These are phyloP conservation scores for Ictalurus punctatus DNA, from an alignment of 2,113 vertebrate genomes.

Conservation along the genomic window DNA sequence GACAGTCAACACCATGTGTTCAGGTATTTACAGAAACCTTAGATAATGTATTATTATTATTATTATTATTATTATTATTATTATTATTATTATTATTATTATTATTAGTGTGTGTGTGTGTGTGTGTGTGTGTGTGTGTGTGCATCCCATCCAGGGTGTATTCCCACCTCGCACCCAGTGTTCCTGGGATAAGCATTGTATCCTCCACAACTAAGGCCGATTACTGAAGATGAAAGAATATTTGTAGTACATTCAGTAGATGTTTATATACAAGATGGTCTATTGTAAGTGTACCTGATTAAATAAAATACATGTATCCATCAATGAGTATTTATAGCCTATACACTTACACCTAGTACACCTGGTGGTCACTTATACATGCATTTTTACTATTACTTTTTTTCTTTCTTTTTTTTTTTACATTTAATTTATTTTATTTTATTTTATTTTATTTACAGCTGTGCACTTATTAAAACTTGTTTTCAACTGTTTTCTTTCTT, in stretches of 20 bases:
- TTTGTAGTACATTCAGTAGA: not conserved
- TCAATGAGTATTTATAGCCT: not conserved
- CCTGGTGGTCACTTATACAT: not conserved
- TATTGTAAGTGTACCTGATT: not conserved
- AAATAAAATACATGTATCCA: not conserved
- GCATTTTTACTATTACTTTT: not conserved
- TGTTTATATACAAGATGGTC: not conserved
- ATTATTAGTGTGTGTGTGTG: not conserved
- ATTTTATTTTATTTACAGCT: not conserved
- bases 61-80: not conserved
- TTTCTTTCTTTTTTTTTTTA: not conserved
- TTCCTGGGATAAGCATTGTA: not conserved
- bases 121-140: not conserved
- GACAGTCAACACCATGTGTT: not conserved
- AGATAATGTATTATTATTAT: not conserved
- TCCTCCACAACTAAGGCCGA: not conserved
- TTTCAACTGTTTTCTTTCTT: not conserved
- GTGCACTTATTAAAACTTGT: not conserved
- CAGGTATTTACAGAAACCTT: not conserved
- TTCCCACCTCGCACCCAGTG: not conserved
- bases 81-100: no score
- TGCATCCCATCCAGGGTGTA: not conserved
- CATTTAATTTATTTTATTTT: no score
- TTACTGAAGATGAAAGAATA: not conserved
- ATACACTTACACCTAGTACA: not conserved